Conservation (phyloP, 2,113 vertebrate genomes). For the Megaceryle maxima region DNA sequence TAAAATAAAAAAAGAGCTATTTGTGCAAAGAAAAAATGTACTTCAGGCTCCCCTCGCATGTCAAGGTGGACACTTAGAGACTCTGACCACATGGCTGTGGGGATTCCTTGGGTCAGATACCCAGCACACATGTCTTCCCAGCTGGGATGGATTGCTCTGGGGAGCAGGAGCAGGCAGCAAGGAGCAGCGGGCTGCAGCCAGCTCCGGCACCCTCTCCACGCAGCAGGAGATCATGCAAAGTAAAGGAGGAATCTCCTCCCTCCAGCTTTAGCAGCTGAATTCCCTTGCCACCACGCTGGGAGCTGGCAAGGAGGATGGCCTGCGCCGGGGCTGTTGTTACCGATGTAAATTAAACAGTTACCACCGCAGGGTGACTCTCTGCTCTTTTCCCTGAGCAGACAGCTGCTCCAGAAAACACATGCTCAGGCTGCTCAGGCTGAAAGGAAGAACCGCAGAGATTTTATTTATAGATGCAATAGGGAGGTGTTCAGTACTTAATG, state of each 20-base stretch:
- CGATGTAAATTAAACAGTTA: constrained; percentile 66
- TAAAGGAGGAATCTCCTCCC: constrained; percentile 5
- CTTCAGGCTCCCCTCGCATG: not conserved
- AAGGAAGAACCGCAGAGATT: constrained; percentile 13
- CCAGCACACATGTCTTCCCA: not conserved
- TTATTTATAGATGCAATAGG: constrained; percentile 56
- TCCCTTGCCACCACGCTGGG: constrained; percentile 22
- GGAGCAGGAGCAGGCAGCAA: not conserved
- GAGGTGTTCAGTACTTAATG: constrained; percentile 25
- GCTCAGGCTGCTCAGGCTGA: constrained; percentile 16
- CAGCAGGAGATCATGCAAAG: rapidly evolving
- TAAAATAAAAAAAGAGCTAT: not conserved
- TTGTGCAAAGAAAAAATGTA: not conserved
- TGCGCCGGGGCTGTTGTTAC: constrained; percentile 1
- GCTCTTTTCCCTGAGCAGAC: constrained; percentile 49
- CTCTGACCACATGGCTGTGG: not conserved
- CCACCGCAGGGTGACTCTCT: constrained; percentile 61
- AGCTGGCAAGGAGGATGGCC: not conserved
- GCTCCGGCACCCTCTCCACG: not conserved
- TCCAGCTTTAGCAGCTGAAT: constrained; percentile 32
- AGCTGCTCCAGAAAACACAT: constrained; percentile 66
- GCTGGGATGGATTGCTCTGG: not conserved
- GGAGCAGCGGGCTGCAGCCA: not conserved
- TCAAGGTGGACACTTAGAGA: not conserved
- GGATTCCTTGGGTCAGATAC: not conserved